Percentiles rank a stretch among this genome's conserved stretches.
Evolutionary conservation across 1,140 invertebrate species (phyloP).

Genomic region (Phymastichus coffea): DNA sequence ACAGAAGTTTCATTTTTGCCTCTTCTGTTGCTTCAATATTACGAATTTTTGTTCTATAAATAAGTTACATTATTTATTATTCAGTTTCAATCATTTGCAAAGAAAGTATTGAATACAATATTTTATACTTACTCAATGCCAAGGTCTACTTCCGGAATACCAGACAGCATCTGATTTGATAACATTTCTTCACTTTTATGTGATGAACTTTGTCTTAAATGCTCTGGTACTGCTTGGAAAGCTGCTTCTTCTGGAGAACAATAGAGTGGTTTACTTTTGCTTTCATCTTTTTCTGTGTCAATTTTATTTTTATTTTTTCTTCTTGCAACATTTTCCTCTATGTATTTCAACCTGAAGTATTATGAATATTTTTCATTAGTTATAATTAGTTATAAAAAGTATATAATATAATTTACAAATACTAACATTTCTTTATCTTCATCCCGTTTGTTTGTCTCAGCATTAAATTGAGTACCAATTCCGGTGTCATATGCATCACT

Average conservation of each 20-base stretch:
- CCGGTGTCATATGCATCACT: constrained; percentile 87
- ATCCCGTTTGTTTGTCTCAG: constrained; percentile 95
- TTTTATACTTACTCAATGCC: constrained; percentile 84
- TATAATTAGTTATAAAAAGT: background rate
- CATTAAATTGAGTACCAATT: constrained; percentile 95
- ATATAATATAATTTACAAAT: constrained; percentile 5
- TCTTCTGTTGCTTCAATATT: constrained; percentile 99
- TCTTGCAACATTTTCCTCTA: constrained; percentile 89
- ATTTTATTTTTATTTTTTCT: constrained; percentile 69
- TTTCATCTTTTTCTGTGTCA: constrained; percentile 42
- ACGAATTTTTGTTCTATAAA: constrained; percentile 83
- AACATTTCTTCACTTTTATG: constrained; percentile 96
- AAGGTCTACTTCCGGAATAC: constrained; percentile 99
- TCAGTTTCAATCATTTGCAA: background rate
- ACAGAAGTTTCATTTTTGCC: constrained; percentile 88
- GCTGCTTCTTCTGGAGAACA: constrained; percentile 85
- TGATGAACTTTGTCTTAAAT: constrained; percentile 77
- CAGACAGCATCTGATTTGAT: constrained; percentile 99
- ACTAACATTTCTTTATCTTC: constrained; percentile 96
- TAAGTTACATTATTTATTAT: constrained; percentile 29
- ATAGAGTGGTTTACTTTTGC: constrained; percentile 63
- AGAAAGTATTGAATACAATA: constrained; percentile 7
- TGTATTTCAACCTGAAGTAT: constrained; percentile 84
- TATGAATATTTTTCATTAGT: constrained; percentile 14
- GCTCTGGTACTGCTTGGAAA: constrained; percentile 80